A percentile compares a stretch with the other conserved stretches of the same genome.
These are phyloP conservation scores for Porites australiensis DNA, from an alignment of 64 coral and sea anemone genomes.

Conservation along the genomic window DNA sequence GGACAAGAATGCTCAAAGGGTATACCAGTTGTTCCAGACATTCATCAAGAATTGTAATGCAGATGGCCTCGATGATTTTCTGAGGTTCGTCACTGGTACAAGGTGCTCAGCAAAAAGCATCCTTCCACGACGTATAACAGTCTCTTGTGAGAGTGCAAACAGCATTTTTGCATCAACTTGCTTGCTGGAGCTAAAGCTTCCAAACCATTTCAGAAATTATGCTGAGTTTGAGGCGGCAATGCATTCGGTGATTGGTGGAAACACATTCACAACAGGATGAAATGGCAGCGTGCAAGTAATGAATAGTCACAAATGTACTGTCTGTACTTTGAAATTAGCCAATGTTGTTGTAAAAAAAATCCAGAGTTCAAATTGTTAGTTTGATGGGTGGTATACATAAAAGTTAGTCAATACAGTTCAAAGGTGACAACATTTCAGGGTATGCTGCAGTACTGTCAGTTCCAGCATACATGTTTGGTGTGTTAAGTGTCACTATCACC, in stretches of 20 bases:
- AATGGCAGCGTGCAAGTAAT: not conserved
- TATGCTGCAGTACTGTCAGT: too few species aligned
- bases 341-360: too few species aligned
- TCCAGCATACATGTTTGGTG: too few species aligned
- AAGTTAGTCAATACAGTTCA: too few species aligned
- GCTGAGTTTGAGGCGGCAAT: conserved; percentile 28
- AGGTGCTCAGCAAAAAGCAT: conserved; percentile 28
- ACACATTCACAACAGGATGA: conserved; percentile 52
- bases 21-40: conserved; percentile 53
- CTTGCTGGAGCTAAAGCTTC: conserved; percentile 59
- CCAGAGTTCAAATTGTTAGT: too few species aligned
- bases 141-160: conserved; percentile 28
- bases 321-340: too few species aligned
- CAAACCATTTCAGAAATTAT: conserved; percentile 50
- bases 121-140: conserved; percentile 50
- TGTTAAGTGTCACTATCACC: too few species aligned
- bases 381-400: too few species aligned
- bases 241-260: conserved; percentile 43
- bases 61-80: conserved; percentile 44
- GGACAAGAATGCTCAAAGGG: conserved; percentile 34
- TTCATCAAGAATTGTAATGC: conserved; percentile 51
- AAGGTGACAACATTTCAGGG: too few species aligned
- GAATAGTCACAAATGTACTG: too few species aligned
- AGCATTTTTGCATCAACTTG: conserved; percentile 63
- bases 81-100: conserved; percentile 48